phyloP scores from a whole-genome alignment of 2,888 invertebrate species.

The Slavum lentiscoides region DNA sequence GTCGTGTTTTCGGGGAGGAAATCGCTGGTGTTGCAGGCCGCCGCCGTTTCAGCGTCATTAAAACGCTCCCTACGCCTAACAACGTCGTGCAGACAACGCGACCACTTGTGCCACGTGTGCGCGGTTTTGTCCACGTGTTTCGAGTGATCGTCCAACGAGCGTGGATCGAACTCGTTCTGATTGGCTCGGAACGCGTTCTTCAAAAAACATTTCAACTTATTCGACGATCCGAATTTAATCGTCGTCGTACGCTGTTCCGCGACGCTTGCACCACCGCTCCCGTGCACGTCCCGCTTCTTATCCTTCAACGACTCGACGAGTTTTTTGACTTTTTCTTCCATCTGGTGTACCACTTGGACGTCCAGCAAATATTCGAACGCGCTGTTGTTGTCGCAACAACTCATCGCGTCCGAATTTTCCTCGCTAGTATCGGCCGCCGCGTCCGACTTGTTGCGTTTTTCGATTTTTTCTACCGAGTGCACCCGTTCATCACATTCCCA shows the following conservation, averaged over 20 bases:
- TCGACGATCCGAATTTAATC: conserved; percentile 2
- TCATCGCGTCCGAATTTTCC: not conserved
- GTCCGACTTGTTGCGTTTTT: not conserved
- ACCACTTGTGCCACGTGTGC: conserved; percentile 12
- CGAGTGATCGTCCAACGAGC: conserved; percentile 1
- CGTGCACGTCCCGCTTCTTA: not conserved
- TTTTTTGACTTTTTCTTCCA: conserved; percentile 28
- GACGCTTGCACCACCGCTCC: not conserved
- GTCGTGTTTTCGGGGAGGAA: not conserved
- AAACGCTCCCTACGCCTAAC: not conserved
- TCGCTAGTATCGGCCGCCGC: not conserved
- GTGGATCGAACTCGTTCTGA: conserved; percentile 12
- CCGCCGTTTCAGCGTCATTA: not conserved
- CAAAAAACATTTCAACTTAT: conserved; percentile 24
- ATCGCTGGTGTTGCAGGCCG: too few relatives aligned
- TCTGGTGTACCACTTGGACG: not conserved
- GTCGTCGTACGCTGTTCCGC: not conserved
- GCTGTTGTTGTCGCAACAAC: not conserved
- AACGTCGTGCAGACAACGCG: conserved; percentile 24
- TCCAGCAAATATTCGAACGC: not conserved
- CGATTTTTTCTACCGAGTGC: conserved; percentile 22
- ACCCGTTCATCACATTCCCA: conserved; percentile 27
- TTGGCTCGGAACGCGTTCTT: conserved; percentile 24
- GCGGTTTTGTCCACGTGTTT: conserved; percentile 5
- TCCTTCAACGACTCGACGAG: conserved; percentile 27